phyloP scores from a whole-genome alignment of 2,113 vertebrate genomes.

The Ceuthmochares aereus region DNA sequence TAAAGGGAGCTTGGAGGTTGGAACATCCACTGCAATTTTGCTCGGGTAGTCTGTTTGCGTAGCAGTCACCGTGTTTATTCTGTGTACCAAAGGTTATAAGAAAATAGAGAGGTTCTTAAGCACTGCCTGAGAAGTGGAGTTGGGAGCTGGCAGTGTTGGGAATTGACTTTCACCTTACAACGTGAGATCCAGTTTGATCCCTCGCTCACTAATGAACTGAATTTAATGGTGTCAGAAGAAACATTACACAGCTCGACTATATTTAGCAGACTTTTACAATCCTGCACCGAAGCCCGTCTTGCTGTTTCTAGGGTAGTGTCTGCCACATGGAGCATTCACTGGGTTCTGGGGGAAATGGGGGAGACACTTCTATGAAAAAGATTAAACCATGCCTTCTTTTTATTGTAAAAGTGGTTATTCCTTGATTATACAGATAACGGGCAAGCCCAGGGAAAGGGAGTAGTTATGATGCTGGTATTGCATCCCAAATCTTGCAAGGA shows the following conservation, averaged over 20 bases:
- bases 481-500: neutral
- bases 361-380: neutral
- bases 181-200: slow-evolving; percentile 18
- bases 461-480: neutral
- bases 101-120: neutral
- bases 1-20: neutral
- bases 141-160: neutral
- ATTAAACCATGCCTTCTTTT: neutral
- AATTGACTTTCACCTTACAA: neutral
- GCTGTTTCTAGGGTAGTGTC: neutral
- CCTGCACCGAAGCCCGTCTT: neutral
- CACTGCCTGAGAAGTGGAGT: neutral
- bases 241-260: neutral
- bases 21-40: neutral
- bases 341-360: neutral
- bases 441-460: slow-evolving; percentile 21
- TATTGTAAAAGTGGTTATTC: neutral
- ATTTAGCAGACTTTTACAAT: neutral
- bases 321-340: neutral
- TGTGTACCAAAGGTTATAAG: neutral
- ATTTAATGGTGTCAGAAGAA: slow-evolving; percentile 32
- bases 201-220: slow-evolving; percentile 6
- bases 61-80: neutral
- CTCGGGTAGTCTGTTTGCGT: neutral
- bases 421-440: neutral